These are phyloP conservation scores for Mycetomoellerius zeteki DNA, from an alignment of 1,140 invertebrate species.

Conservation along the genomic window DNA sequence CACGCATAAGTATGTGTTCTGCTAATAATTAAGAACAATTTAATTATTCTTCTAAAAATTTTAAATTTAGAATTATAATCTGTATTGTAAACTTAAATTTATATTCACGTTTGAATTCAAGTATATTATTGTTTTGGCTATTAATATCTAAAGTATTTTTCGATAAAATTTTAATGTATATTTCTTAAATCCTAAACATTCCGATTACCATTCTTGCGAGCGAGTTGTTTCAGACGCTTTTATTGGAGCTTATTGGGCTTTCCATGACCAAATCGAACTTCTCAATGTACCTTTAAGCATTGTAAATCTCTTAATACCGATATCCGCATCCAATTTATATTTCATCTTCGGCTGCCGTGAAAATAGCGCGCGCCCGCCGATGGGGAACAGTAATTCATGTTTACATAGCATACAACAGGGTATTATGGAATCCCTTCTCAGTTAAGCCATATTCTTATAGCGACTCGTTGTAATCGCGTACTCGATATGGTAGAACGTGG, in stretches of 20 bases:
- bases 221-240: conserved; percentile 29
- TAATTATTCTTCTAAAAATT: background rate
- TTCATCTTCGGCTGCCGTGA: conserved; percentile 54
- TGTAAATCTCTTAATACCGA: conserved; percentile 62
- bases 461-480: conserved; percentile 70
- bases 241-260: conserved; percentile 10
- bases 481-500: conserved; percentile 73
- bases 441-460: conserved; percentile 69
- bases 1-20: background rate
- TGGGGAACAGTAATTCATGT: conserved; percentile 61
- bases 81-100: background rate
- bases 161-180: background rate
- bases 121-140: background rate
- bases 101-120: background rate
- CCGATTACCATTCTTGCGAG: conserved; percentile 12
- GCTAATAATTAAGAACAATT: background rate
- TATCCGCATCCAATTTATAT: conserved; percentile 60
- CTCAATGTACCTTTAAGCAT: conserved; percentile 46
- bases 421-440: conserved; percentile 69
- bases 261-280: conserved; percentile 14
- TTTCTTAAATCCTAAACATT: background rate
- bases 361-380: conserved; percentile 44
- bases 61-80: conserved; percentile 1
- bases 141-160: background rate
- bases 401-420: conserved; percentile 58